phyloP scores from a whole-genome alignment of 2,797 vertebrate genomes.

The Clarias pachynema region DNA sequence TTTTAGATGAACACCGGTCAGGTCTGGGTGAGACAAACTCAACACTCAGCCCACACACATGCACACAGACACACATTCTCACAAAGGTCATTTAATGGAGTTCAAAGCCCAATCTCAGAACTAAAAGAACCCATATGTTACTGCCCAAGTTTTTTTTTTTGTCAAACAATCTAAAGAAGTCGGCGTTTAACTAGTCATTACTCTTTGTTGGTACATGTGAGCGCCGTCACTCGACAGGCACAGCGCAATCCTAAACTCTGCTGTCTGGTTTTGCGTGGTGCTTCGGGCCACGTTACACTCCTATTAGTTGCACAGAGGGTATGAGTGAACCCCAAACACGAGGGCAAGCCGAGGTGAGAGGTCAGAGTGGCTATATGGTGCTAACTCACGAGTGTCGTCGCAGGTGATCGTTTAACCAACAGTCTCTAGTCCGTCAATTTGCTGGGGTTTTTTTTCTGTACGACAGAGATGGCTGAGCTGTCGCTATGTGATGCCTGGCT shows the following conservation, averaged over 20 bases:
- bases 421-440: slow-evolving; percentile 9
- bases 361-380: slow-evolving; percentile 81
- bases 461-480: background rate
- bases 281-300: slow-evolving; percentile 24
- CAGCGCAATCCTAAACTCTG: slow-evolving; percentile 82
- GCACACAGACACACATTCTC: slow-evolving; percentile 21
- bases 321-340: slow-evolving; percentile 63
- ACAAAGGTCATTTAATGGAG: slow-evolving; percentile 91
- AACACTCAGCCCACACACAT: slow-evolving; percentile 42
- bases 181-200: background rate
- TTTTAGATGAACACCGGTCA: slow-evolving; percentile 3
- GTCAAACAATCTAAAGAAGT: background rate
- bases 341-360: slow-evolving; percentile 82
- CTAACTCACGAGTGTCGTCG: slow-evolving; percentile 84
- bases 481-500: background rate
- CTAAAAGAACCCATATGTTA: slow-evolving; percentile 85
- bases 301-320: slow-evolving; percentile 41
- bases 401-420: slow-evolving; percentile 20
- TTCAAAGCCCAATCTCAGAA: slow-evolving; percentile 95
- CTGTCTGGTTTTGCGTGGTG: slow-evolving; percentile 63
- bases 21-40: background rate
- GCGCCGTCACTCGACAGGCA: slow-evolving; percentile 78
- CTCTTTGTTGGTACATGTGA: slow-evolving; percentile 78
- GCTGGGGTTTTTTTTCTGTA: background rate
- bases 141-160: background rate